Evolutionary conservation across 2,888 invertebrate species (phyloP).

Genomic region (Sinohyriopsis cumingii): DNA sequence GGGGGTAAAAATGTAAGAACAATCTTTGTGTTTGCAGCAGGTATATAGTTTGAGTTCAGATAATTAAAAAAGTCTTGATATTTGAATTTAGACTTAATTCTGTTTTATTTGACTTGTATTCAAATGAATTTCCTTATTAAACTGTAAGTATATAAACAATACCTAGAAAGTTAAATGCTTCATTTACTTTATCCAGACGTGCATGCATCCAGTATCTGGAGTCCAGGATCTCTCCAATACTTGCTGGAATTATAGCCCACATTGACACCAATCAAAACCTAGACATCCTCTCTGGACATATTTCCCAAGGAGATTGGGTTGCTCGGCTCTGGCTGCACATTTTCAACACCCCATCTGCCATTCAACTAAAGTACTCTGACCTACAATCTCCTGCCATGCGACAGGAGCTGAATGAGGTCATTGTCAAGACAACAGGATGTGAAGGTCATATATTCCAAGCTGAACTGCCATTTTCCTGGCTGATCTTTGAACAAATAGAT

Average conservation of each 20-base stretch:
- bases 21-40: too few relatives aligned
- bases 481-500: slow-evolving; percentile 17
- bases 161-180: too few relatives aligned
- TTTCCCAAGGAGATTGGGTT: slow-evolving; percentile 40
- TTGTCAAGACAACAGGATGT: slow-evolving; percentile 25
- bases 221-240: slow-evolving; percentile 55
- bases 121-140: too few relatives aligned
- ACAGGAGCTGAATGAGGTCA: slow-evolving; percentile 33
- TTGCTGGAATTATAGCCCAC: slow-evolving; percentile 61
- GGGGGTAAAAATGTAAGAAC: too few relatives aligned
- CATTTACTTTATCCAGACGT: slow-evolving; percentile 36
- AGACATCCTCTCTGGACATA: slow-evolving; percentile 37
- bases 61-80: too few relatives aligned
- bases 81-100: too few relatives aligned
- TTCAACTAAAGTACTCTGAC: slow-evolving; percentile 27
- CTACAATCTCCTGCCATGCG: slow-evolving; percentile 15
- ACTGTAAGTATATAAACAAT: too few relatives aligned
- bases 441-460: slow-evolving; percentile 16
- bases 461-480: slow-evolving; percentile 47
- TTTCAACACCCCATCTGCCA: slow-evolving; percentile 38
- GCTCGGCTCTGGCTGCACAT: slow-evolving; percentile 51
- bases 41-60: too few relatives aligned
- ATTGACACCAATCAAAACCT: slow-evolving; percentile 63
- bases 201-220: slow-evolving; percentile 54
- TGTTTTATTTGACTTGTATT: too few relatives aligned